Evolutionary conservation across 2,113 vertebrate species (phyloP), one percentile per base, ranked within the genome.

Genomic region (Bettongia penicillata): DNA sequence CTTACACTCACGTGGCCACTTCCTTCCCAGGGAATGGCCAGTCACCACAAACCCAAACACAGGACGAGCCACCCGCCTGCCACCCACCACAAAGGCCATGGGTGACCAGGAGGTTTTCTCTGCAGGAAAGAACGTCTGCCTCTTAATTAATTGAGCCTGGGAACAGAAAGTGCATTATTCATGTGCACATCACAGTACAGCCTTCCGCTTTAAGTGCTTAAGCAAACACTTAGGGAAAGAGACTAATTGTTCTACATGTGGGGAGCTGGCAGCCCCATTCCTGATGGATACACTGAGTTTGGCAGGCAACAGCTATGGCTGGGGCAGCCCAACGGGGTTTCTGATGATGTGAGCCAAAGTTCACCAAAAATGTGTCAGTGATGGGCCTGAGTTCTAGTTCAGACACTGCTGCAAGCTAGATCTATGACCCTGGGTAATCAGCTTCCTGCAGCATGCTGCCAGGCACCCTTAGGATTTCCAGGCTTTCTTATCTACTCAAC

Each of bases 141-240:
- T 53, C 93, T 14, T 37, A 31, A 10, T 51, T 23, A 84, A 68
- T 68, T 49, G 57, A 91, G 91, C 61, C 91, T 0, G 24, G 53
- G 84, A 49, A 77, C 90, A 89, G 11, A 24, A 51, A 92, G 5
- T 89, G 55, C 57, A 91, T 0, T 0, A 37, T 53, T 11, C n/a
- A 89, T 10, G 77, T 49, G 37, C 92, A 6, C 7, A 51, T 28
- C 51, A 48, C 91, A 3, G 1, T 53, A 28, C 19, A 47, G 3
- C 50, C 68, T 55, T 53, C 4, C 52, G 22, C 16, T 51, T 0
- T 0, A 0, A n/a, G n/a, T 10, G 48, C 37, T 89, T 53, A 1
- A 89, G 43, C 53, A 51, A 93, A 90, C 92, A 2, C 22, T 25
- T 84, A 95, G 92, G 55, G 4, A 11, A 49, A 84, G 93, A 52